Base-by-base conservation (phyloP, 2,113 vertebrate species). In the Notarius lentiginosus region DNA sequence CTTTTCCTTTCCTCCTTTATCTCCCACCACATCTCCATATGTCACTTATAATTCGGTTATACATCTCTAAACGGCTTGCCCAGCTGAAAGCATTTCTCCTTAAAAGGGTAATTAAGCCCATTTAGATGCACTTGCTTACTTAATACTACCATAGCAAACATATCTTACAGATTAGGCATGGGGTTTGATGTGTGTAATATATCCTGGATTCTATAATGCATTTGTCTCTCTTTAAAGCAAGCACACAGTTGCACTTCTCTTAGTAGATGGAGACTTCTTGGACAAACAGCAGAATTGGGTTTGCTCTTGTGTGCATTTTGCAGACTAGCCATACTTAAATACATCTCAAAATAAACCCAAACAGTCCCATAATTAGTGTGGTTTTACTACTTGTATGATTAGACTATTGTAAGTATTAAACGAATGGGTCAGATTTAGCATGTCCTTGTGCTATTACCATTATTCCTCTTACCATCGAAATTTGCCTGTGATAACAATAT, bases 151-250 rank as follows among this genome's bases (percentile, higher is more conserved):
- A 34, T 51, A 83, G 82, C 81, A 87, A 90, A 87, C 88, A 91
- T 88, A 92, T 79, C 87, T 92, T 89, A 84, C 83, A 89, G 87
- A 93, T 94, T 92, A 93, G 89, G 92, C 30, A 56, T 76, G 68
- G 65, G 82, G 58, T 84, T 89, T 85, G 83, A 70, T 87, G 83
- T 41, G 72, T 34, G 15, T 73, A 22, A 75, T 80, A 87, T 93
- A 93, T 92, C 93, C 92, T 92, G 92, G 89, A 93, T 94, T 89
- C 91, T 93, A 86, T 87, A 85, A 92, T 91, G 90, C 85, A 91
- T 90, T 90, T 90, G 88, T 90, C 79, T 86, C 89, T 92, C 87
- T 92, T 91, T 90, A 88, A 91, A 76, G 10, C 47, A 51, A 73
- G 9, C 47, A 79, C 87, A 68, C 65, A 90, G 34, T 87, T 80